phyloP scores from a whole-genome alignment of 2,113 vertebrate species.

The Chitala chitala region DNA sequence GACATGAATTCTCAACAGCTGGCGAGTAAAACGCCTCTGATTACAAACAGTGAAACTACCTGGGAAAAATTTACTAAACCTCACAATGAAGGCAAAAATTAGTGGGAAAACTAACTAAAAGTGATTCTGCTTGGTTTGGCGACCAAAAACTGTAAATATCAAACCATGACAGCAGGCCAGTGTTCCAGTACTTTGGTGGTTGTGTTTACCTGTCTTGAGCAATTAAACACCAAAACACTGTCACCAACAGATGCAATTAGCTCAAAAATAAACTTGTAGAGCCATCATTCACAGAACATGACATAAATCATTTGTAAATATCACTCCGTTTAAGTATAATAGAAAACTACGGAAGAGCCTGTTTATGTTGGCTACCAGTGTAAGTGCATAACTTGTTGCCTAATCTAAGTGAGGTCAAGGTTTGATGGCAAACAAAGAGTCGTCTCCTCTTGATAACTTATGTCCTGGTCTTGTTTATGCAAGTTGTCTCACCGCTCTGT shows the following conservation, averaged over 20 bases:
- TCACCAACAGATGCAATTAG: slow-evolving; percentile 59
- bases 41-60: too few relatives aligned
- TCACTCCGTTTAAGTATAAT: slow-evolving; percentile 61
- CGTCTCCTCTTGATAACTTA: neutral
- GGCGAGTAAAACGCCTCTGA: too few relatives aligned
- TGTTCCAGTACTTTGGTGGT: too few relatives aligned
- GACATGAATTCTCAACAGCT: too few relatives aligned
- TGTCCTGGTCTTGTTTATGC: neutral
- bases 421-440: slow-evolving; percentile 25
- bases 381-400: slow-evolving; percentile 22
- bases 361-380: slow-evolving; percentile 50
- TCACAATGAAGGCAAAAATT: slow-evolving; percentile 1
- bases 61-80: neutral
- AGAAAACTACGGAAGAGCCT: slow-evolving; percentile 53
- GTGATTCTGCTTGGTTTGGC: neutral
- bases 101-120: too few relatives aligned
- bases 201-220: too few relatives aligned
- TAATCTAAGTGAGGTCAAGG: slow-evolving; percentile 46
- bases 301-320: slow-evolving; percentile 38
- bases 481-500: neutral
- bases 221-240: slow-evolving; percentile 41
- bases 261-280: slow-evolving; percentile 59
- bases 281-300: slow-evolving; percentile 37
- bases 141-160: slow-evolving; percentile 48
- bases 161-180: too few relatives aligned